phyloP scores from a whole-genome alignment of 23 tunicate genomes.

The Clavelina lepadiformis region DNA sequence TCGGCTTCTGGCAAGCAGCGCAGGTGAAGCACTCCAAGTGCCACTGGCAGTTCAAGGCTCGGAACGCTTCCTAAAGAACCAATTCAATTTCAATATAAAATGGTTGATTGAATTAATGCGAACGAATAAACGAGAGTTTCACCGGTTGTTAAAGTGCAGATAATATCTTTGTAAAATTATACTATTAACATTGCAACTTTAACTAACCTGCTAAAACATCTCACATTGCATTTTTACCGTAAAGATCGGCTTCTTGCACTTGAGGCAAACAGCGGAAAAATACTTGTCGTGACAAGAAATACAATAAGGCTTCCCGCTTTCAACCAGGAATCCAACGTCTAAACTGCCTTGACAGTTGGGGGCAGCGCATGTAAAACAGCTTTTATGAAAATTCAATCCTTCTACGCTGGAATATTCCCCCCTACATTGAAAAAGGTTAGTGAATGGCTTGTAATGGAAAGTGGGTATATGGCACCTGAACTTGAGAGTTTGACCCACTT shows the following conservation, averaged over 20 bases:
- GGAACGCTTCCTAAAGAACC: slow-evolving; percentile 61
- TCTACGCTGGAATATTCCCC: slow-evolving; percentile 79
- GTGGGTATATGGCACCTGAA: no score
- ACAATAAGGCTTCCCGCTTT: slow-evolving; percentile 74
- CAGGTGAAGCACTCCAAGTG: slow-evolving; percentile 84
- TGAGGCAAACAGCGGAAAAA: slow-evolving; percentile 59
- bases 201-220: no score
- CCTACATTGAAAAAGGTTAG: slow-evolving; percentile 11
- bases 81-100: no score
- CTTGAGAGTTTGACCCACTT: no score
- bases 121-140: no score
- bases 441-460: no score
- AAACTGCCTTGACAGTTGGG: slow-evolving; percentile 78
- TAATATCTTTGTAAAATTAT: no score
- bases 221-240: no score
- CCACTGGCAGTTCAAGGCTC: slow-evolving; percentile 81
- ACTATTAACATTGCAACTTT: no score
- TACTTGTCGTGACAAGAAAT: slow-evolving; percentile 74
- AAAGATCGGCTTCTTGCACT: slow-evolving; percentile 70
- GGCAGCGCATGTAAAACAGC: slow-evolving; percentile 76
- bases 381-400: slow-evolving; percentile 58
- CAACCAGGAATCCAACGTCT: slow-evolving; percentile 58
- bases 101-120: no score
- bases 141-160: no score
- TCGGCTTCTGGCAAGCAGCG: slow-evolving; percentile 52